phyloP scores from a whole-genome alignment of 2,888 invertebrate genomes.

The Brachyopa scutellaris region DNA sequence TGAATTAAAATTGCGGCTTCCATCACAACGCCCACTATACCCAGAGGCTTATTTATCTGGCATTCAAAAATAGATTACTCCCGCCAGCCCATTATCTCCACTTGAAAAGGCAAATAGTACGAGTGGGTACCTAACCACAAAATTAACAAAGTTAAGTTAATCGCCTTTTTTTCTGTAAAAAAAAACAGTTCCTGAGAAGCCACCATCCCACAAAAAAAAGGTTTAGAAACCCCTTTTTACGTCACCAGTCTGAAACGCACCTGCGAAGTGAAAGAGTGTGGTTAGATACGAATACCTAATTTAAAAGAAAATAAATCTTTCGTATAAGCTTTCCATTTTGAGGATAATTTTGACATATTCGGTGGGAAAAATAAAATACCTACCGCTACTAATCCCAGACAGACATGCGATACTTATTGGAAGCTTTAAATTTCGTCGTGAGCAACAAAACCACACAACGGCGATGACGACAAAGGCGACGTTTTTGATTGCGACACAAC shows the following conservation, averaged over 20 bases:
- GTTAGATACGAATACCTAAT: no score
- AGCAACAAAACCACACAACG: conserved; percentile 35
- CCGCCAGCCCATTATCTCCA: no score
- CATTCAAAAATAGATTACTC: no score
- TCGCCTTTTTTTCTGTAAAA: conserved; percentile 17
- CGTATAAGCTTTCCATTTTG: conserved; percentile 14
- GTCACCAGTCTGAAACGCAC: conserved; percentile 27
- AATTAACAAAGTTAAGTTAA: neutral
- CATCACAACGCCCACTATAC: no score
- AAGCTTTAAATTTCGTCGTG: conserved; percentile 57
- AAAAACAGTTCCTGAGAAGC: conserved; percentile 10
- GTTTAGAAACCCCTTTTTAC: conserved; percentile 2
- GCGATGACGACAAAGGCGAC: neutral
- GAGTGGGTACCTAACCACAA: no score
- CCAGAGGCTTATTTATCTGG: no score
- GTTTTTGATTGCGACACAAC: conserved; percentile 51
- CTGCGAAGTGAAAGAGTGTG: conserved; percentile 24
- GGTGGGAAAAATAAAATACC: neutral
- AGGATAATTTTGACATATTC: conserved; percentile 35
- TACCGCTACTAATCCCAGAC: conserved; percentile 61
- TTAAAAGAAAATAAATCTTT: no score
- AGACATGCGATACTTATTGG: conserved; percentile 66
- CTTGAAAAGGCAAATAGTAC: no score
- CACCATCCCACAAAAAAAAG: neutral
- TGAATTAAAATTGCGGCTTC: no score